Conservation (phyloP, 2,888 invertebrate species). For the Microctonus aethiopoides region DNA sequence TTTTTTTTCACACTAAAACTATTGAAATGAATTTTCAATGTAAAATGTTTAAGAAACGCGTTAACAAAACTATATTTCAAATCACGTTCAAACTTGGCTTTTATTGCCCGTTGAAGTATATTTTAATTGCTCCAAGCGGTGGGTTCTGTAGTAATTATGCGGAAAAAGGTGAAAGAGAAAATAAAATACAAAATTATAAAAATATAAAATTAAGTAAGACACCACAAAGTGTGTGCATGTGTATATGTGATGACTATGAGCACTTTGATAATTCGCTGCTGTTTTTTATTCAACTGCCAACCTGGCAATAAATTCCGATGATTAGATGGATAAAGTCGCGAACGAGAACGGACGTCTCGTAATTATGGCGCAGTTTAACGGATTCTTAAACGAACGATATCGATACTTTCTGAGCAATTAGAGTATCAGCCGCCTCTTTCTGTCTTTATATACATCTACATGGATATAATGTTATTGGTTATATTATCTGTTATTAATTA, state of each 20-base stretch:
- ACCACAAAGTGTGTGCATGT: neutral
- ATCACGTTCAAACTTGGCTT: slow-evolving; percentile 28
- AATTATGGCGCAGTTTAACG: slow-evolving; percentile 34
- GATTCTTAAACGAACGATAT: neutral
- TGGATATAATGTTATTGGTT: neutral
- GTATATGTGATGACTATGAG: neutral
- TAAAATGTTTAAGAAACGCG: neutral
- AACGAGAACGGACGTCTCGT: slow-evolving; percentile 30
- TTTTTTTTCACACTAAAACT: neutral
- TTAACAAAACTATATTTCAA: slow-evolving; percentile 13
- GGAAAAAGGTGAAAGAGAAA: slow-evolving; percentile 1
- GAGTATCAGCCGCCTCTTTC: neutral
- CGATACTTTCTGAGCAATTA: slow-evolving; percentile 8
- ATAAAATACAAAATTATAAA: neutral
- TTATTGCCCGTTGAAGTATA: slow-evolving; percentile 29
- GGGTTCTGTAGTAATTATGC: slow-evolving; percentile 1
- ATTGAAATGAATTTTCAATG: slow-evolving; percentile 9
- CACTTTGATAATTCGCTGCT: slow-evolving; percentile 5
- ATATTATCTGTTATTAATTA: neutral
- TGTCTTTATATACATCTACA: neutral
- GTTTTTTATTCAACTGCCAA: slow-evolving; percentile 21
- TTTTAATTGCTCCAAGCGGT: slow-evolving; percentile 30
- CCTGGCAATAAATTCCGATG: slow-evolving; percentile 38
- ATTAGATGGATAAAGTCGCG: slow-evolving; percentile 27
- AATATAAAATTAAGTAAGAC: neutral